Evolutionary conservation across 2,888 invertebrate genomes (phyloP), one percentile per base, ranked within the genome.

Genomic region (Urechis unicinctus): DNA sequence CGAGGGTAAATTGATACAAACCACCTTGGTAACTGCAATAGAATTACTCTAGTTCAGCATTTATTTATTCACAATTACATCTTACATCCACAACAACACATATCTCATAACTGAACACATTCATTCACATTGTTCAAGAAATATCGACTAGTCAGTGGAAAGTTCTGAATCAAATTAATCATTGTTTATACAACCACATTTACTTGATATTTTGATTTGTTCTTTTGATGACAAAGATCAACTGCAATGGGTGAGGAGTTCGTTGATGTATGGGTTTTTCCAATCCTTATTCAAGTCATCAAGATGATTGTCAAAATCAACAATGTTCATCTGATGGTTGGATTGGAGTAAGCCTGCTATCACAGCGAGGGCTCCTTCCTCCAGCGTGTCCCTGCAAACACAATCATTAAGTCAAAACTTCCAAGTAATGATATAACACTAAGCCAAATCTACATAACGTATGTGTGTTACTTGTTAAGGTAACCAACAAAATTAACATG

Each of bases 241-340:
- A 28, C 36, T 49, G 36, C 45, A 50, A 26, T 55, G 50, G n/a
- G 52, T 53, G 6, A 62, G 28, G 17, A 49, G 52, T 43, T 83
- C 78, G 74, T 86, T 86, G 46, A 88, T 80, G 55, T 83, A 81
- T 3, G 79, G 73, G 79, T 97, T 97, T 67, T 85, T 86, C 92
- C 95, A 97, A 77, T 96, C 94, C 60, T 86, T 82, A 24, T 85
- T 82, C 41, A 91, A 84, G 76, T 96, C 88, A 78, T 97, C 96
- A 61, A 97, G 82, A 79, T 96, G 95, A 80, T 94, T 95, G 81
- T 98, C 97, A 75, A 96, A 97, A 79, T 98, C 97, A 13, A 89
- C 81, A n/a, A 98, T 80, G 66, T 87, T 85, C 57, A 86, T 85
- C 75, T 88, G 87, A 0, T 86, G 84, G 48, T 86, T 85, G 30